These are phyloP conservation scores for Chamaea fasciata DNA, from an alignment of 2,113 vertebrate species.

Conservation along the genomic window DNA sequence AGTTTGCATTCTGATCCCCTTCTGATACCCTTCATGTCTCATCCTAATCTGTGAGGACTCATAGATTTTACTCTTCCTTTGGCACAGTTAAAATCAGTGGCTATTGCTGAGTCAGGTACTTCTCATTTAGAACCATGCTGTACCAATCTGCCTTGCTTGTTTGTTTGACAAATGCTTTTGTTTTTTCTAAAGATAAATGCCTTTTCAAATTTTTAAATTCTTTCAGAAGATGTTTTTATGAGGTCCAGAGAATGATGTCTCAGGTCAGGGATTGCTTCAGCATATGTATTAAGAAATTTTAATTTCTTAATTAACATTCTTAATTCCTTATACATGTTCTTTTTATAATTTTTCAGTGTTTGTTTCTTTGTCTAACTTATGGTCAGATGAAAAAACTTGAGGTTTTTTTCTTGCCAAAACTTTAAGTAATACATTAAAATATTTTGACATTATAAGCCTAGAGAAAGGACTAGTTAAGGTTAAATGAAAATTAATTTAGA, in stretches of 20 bases:
- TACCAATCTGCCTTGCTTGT: neutral
- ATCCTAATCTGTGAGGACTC: neutral
- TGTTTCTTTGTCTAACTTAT: neutral
- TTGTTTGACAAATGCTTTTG: neutral
- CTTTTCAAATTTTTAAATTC: neutral
- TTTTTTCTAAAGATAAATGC: neutral
- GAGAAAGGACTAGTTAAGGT: neutral
- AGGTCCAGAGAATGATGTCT: neutral
- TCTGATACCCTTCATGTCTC: neutral
- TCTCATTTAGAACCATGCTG: neutral
- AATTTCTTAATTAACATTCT: neutral
- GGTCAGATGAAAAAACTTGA: no score
- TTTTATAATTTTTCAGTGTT: neutral
- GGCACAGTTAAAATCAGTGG: neutral
- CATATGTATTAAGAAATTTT: neutral
- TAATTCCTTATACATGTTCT: neutral
- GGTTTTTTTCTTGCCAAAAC: neutral
- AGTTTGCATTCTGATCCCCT: neutral
- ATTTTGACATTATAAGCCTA: neutral
- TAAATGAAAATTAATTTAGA: neutral
- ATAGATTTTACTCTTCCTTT: neutral
- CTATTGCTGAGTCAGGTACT: neutral
- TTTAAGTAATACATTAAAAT: neutral
- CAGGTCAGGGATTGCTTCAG: neutral
- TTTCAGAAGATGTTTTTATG: neutral